These are phyloP conservation scores for Dasypolia templi DNA, from an alignment of 2,888 invertebrate genomes.

Conservation along the genomic window DNA sequence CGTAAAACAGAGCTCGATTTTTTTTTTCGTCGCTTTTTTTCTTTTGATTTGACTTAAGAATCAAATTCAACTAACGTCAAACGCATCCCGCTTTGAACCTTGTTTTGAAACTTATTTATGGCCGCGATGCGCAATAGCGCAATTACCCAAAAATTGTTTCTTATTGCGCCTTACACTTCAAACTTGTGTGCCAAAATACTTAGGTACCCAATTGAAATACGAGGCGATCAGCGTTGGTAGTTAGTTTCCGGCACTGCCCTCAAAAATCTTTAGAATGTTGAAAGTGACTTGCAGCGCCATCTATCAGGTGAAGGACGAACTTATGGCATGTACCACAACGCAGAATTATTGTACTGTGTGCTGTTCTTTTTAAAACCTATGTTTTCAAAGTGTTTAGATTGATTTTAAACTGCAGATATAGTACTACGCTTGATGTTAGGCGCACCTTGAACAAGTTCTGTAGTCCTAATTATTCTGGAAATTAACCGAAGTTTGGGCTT, in stretches of 20 bases:
- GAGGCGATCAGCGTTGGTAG: background rate
- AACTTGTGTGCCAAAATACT: background rate
- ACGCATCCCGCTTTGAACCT: too few species aligned
- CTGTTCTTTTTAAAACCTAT: background rate
- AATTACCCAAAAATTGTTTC: too few species aligned
- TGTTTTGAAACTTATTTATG: too few species aligned
- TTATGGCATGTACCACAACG: background rate
- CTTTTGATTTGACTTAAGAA: too few species aligned
- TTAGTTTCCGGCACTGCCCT: background rate
- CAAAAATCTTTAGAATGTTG: slow-evolving; percentile 15
- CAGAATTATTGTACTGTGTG: background rate
- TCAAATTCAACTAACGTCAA: too few species aligned
- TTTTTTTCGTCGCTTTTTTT: too few species aligned
- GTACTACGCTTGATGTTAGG: slow-evolving; percentile 42
- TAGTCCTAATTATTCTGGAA: slow-evolving; percentile 46
- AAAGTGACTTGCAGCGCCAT: slow-evolving; percentile 40
- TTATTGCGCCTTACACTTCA: too few species aligned
- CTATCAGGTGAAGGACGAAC: slow-evolving; percentile 25
- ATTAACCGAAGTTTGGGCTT: slow-evolving; percentile 30
- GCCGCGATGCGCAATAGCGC: too few species aligned
- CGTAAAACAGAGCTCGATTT: too few species aligned
- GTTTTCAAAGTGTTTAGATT: slow-evolving; percentile 25
- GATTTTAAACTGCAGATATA: slow-evolving; percentile 59
- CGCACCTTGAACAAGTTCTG: slow-evolving; percentile 29
- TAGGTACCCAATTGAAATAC: background rate